These are phyloP conservation scores for Drosophila leonis DNA, from an alignment of 2,888 invertebrate species.

Conservation along the genomic window DNA sequence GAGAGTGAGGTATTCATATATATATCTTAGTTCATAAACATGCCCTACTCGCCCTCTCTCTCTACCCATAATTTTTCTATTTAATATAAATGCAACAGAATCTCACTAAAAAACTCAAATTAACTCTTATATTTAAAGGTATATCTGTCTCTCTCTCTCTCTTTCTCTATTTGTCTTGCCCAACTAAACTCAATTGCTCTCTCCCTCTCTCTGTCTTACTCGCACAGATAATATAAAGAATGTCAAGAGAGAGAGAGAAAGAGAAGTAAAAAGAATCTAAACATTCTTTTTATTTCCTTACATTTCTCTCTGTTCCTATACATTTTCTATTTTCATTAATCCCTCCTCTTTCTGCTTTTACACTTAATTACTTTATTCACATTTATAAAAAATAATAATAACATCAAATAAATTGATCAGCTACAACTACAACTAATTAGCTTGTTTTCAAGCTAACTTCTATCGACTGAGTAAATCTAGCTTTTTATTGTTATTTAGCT, in stretches of 20 bases:
- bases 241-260: too few species aligned
- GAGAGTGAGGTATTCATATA: too few species aligned
- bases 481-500: neutral
- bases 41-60: too few species aligned
- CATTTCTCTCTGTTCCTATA: neutral
- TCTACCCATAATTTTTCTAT: too few species aligned
- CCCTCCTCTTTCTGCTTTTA: too few species aligned
- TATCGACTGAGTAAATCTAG: neutral
- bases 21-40: too few species aligned
- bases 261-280: too few species aligned
- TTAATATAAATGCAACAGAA: too few species aligned
- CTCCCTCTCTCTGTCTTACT: neutral
- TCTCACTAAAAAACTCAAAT: too few species aligned
- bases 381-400: neutral
- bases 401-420: neutral
- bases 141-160: too few species aligned
- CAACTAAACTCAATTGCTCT: neutral
- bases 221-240: too few species aligned
- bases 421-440: neutral
- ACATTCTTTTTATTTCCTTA: neutral
- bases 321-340: neutral
- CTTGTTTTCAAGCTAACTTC: neutral
- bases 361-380: neutral
- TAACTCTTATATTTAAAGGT: too few species aligned
- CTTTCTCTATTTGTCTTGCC: neutral